A percentile compares a stretch with the other conserved stretches of the same genome.
Conservation (phyloP, 1,140 invertebrate species). For the Carposina sasakii region DNA sequence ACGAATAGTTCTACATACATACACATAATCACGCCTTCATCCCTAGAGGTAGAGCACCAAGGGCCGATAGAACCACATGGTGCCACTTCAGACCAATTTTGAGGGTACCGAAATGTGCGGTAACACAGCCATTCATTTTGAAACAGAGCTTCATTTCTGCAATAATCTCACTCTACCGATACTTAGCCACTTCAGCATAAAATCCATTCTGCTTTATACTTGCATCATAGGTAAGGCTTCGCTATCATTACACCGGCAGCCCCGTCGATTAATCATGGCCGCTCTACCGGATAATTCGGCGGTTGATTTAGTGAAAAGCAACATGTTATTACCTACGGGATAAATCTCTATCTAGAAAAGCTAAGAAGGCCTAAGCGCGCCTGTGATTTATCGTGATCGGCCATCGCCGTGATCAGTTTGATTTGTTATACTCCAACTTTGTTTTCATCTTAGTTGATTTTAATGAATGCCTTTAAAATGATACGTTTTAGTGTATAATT, state of each 20-base stretch:
- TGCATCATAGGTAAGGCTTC: too few relatives aligned
- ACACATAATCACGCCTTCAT: too few relatives aligned
- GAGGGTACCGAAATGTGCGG: too few relatives aligned
- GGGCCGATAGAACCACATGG: too few relatives aligned
- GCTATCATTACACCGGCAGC: slow-evolving; percentile 58
- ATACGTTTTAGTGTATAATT: slow-evolving; percentile 56
- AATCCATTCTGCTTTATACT: too few relatives aligned
- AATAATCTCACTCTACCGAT: too few relatives aligned
- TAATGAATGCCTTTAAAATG: slow-evolving; percentile 66
- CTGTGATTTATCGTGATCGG: slow-evolving; percentile 60
- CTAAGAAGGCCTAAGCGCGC: slow-evolving; percentile 68
- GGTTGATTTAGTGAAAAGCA: slow-evolving; percentile 70
- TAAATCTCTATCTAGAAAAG: slow-evolving; percentile 72
- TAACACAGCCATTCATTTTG: too few relatives aligned
- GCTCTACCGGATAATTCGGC: slow-evolving; percentile 71
- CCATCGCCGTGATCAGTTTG: slow-evolving; percentile 56
- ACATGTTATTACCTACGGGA: slow-evolving; percentile 70
- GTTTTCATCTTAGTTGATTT: slow-evolving; percentile 67
- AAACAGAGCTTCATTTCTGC: too few relatives aligned
- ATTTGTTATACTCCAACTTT: slow-evolving; percentile 60
- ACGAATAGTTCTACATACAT: too few relatives aligned
- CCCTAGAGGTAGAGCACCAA: too few relatives aligned
- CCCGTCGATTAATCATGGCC: slow-evolving; percentile 61
- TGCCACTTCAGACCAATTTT: too few relatives aligned
- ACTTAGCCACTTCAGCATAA: too few relatives aligned